A percentile compares a stretch with the other conserved stretches of the same genome.
phyloP scores from a whole-genome alignment of 2,113 vertebrate genomes.

The Globicephala melas region DNA sequence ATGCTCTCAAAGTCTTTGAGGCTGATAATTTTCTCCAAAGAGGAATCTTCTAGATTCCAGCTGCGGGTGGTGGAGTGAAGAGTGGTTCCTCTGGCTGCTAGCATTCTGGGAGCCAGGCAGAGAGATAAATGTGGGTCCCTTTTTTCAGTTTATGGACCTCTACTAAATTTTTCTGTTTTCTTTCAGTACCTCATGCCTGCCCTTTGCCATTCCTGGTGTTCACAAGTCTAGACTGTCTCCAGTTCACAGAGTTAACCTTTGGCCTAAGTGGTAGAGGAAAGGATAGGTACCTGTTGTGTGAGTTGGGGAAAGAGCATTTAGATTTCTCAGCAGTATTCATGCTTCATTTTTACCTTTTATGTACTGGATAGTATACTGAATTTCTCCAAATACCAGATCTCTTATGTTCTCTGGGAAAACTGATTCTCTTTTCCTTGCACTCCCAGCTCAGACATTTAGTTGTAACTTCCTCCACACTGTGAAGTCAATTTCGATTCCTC shows the following conservation, averaged over 20 bases:
- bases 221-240: background rate
- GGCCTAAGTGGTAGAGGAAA: background rate
- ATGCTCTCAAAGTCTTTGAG: background rate
- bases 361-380: background rate
- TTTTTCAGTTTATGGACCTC: background rate
- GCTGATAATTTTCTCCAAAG: background rate
- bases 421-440: background rate
- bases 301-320: background rate
- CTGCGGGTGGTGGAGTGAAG: background rate
- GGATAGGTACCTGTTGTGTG: background rate
- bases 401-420: background rate
- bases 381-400: background rate
- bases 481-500: background rate
- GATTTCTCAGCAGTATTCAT: background rate
- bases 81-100: background rate
- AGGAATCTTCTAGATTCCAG: background rate
- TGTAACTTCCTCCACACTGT: background rate
- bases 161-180: background rate
- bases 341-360: background rate
- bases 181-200: background rate
- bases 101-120: background rate
- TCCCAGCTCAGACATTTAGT: background rate
- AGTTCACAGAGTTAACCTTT: slow-evolving; percentile 6
- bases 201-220: background rate
- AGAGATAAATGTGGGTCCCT: background rate